These are phyloP conservation scores for Xenus cinereus DNA, from an alignment of 2,113 vertebrate species.

Conservation along the genomic window DNA sequence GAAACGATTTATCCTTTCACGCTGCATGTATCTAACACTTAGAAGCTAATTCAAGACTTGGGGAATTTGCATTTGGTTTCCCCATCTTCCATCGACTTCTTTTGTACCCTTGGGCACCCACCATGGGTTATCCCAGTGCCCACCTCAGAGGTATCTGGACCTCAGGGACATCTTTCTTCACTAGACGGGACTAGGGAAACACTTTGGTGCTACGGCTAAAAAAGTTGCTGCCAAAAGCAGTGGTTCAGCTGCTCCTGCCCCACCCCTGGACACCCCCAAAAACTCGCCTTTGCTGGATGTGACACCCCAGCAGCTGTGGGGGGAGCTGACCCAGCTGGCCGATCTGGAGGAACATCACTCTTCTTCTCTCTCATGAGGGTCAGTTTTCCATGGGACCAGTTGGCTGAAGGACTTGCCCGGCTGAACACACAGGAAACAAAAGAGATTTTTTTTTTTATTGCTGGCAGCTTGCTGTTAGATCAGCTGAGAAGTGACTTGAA, in stretches of 20 bases:
- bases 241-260: neutral
- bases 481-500: neutral
- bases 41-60: neutral
- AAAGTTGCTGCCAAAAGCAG: neutral
- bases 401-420: neutral
- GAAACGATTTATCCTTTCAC: conserved; percentile 20
- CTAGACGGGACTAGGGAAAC: neutral
- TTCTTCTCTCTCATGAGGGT: neutral
- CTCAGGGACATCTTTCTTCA: neutral
- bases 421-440: neutral
- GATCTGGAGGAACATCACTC: neutral
- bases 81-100: neutral
- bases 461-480: neutral
- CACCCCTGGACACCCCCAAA: neutral
- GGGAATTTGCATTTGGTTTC: neutral
- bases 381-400: neutral
- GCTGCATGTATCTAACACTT: neutral
- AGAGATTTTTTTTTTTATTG: neutral
- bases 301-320: neutral
- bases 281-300: neutral
- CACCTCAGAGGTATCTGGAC: neutral
- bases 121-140: neutral
- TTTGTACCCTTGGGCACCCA: neutral
- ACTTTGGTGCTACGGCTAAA: neutral
- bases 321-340: neutral